phyloP scores from a whole-genome alignment of 1,140 invertebrate genomes.

The Drosophila varians region DNA sequence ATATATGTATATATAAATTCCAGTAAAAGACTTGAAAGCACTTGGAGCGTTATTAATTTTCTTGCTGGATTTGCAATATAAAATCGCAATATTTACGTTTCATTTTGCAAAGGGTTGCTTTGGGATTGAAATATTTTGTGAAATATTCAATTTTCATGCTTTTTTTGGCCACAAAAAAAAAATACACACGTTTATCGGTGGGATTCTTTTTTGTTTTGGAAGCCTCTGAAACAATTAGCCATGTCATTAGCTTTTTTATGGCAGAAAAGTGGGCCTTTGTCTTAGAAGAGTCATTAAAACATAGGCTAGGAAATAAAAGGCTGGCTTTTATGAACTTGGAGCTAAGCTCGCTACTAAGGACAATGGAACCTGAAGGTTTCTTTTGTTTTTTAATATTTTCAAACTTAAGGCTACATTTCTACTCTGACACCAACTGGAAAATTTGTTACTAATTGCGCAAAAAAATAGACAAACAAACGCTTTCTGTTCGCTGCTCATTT shows the following conservation, averaged over 20 bases:
- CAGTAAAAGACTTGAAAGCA: background rate
- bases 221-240: constrained; percentile 12
- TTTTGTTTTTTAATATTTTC: background rate
- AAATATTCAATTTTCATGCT: background rate
- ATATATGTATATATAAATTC: background rate
- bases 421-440: background rate
- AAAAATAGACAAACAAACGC: background rate
- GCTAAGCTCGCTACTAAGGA: background rate
- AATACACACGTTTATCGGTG: background rate
- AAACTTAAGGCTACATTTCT: background rate
- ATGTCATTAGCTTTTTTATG: constrained; percentile 11
- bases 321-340: background rate
- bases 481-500: constrained; percentile 33
- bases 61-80: constrained; percentile 4
- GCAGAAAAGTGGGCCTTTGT: background rate
- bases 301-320: constrained; percentile 13
- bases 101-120: background rate
- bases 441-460: constrained; percentile 23
- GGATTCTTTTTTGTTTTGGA: background rate
- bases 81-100: background rate
- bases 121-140: too few species aligned
- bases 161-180: background rate
- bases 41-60: constrained; percentile 31
- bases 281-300: constrained; percentile 6
- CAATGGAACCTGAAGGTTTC: background rate